These are phyloP conservation scores for Taphrorychus bicolor DNA, from an alignment of 2,888 invertebrate genomes.

Conservation along the genomic window DNA sequence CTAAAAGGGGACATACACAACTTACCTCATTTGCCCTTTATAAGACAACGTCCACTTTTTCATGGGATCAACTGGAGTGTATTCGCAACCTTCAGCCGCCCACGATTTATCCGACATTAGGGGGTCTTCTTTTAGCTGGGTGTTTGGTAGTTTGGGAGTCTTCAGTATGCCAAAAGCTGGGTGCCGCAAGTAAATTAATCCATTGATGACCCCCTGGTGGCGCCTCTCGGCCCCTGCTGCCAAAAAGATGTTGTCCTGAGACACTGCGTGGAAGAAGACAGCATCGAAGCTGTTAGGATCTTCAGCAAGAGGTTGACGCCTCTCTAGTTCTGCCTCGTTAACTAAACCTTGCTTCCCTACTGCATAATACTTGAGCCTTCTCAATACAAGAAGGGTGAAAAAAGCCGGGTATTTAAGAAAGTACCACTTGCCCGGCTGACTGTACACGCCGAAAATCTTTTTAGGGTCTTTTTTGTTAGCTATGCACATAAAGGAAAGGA, in stretches of 20 bases:
- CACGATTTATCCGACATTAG: conserved; percentile 63
- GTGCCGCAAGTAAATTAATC: conserved; percentile 69
- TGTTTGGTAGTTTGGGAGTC: conserved; percentile 75
- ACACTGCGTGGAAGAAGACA: conserved; percentile 76
- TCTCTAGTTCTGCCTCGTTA: conserved; percentile 64
- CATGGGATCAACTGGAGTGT: conserved; percentile 76
- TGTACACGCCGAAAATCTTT: conserved; percentile 68
- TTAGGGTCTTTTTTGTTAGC: conserved; percentile 57
- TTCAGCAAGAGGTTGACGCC: conserved; percentile 65
- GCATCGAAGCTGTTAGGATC: conserved; percentile 78
- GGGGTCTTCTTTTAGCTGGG: conserved; percentile 63
- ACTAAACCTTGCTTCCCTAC: conserved; percentile 47
- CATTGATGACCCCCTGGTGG: conserved; percentile 70
- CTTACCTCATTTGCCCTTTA: conserved; percentile 71
- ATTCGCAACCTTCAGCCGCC: conserved; percentile 73
- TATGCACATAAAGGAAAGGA: conserved; percentile 23
- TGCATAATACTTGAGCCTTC: conserved; percentile 63
- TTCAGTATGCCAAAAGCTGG: conserved; percentile 74
- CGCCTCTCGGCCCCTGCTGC: conserved; percentile 73
- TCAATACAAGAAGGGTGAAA: conserved; percentile 62
- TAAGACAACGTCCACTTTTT: conserved; percentile 74
- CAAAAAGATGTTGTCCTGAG: conserved; percentile 69
- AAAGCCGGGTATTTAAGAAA: conserved; percentile 68
- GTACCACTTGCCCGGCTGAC: conserved; percentile 70
- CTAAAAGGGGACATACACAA: background rate